Evolutionary conservation across 2,797 vertebrate species (phyloP), one percentile per base, ranked within the genome.

Genomic region (Gastrophryne carolinensis): DNA sequence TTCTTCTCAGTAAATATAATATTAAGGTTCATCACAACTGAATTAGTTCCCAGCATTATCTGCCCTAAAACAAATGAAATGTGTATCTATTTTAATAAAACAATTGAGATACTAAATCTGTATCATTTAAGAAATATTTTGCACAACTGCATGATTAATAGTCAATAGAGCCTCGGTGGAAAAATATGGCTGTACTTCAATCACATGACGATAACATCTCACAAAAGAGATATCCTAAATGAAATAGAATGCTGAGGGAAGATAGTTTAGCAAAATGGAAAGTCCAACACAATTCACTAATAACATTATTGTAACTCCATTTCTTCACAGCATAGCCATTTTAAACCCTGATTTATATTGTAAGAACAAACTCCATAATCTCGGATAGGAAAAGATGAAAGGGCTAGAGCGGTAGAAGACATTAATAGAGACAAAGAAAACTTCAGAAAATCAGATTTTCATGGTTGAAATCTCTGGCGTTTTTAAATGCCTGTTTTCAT

Each of bases 341-440:
- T 77, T 71, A 77, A 64, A 64, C 21, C 66, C 58, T 71, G 74
- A 77, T 71, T 77, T 77, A 77, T 77, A 77, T 37, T 77, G 52
- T 56, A 77, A 64, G 66, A 77, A 58, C 74, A 56, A 77, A 77
- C 67, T 77, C 67, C 19, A 50, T 58, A 77, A 71, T 77, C 58
- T 77, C 30, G 29, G 29, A 49, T 71, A 67, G 74, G 50, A 71
- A 71, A 64, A 71, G 74, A 77, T 77, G 74, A 71, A 77, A 77
- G 57, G 74, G 67, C 57, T 71, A 56, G n/a, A 65, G 56, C 37
- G 30, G 29, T 58, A 27, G 30, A 70, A 76, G 66, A 53, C 74
- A 77, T 71, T 77, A 71, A 64, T 71, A 77, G 58, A 77, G 66
- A 71, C 74, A 64, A 70, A 71, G 41, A 71, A 71, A 58, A 56